Base-by-base conservation (phyloP, 30 jellyfish, hydroid and myxozoan species). In the Aurelia coerulea region DNA sequence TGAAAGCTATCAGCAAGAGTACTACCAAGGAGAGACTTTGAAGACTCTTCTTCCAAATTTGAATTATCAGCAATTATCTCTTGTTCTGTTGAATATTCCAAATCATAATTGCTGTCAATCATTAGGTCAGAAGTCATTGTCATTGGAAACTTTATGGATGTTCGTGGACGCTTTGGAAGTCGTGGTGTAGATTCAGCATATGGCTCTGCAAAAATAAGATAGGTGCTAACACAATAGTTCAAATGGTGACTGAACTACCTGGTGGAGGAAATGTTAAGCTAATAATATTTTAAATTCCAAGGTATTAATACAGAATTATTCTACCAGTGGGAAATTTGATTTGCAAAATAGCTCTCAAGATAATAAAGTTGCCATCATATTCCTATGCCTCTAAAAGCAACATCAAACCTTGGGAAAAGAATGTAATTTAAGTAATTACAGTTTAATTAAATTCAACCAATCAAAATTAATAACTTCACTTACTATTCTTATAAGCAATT, bases 161-260 rank as follows among this genome's bases (percentile, higher is more conserved):
- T 62, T 29, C 72, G 72, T 1, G 72, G 35, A 0, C 72, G 72
- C 72, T 62, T 62, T 62, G 72, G 72, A 6, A 62, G 35, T 62
- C 72, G 11, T 12, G 72, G 72, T 62, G 72, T 62, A 12, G 71
- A 62, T 62, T 62, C 72, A 62, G 72, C 72, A 11, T 9, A 18
- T n/a, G 19, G 19, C 15, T n/a, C 72, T 4, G 72, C 23, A 12
- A 62, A n/a, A 29, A 62, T 60, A 29, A 62, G 4, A 62, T 0
- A 0, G 32, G 19, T 62, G 12, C 1, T n/a, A 62, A 11, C 72
- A 62, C 34, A 62, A 12, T 62, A 11, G 31, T 62, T 62, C 71
- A 5, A 2, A 18, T 5, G 72, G 72, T 62, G 35, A n/a, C 35
- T 12, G 2, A 62, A n/a, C 72, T n/a, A 5, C 35, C 72, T n/a